Percentiles rank a stretch among this genome's conserved stretches.
These are phyloP conservation scores for Carterocephalus palaemon DNA, from an alignment of 2,888 invertebrate genomes.

Conservation along the genomic window DNA sequence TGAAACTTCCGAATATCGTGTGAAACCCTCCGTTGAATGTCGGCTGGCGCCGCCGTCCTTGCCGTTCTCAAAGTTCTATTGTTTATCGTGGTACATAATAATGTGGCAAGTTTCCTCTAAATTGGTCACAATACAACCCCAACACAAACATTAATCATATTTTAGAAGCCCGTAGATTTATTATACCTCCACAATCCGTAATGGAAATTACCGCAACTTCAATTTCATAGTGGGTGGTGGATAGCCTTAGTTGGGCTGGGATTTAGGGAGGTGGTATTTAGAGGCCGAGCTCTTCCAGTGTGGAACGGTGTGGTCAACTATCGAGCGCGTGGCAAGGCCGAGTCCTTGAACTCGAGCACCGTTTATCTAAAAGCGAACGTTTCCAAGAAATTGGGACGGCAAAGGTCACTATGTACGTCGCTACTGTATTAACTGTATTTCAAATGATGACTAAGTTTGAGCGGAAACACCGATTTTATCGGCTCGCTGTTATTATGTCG, in stretches of 20 bases:
- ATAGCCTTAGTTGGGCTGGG: conserved; percentile 1
- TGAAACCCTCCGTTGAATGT: conserved; percentile 21
- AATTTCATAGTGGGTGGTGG: conserved; percentile 5
- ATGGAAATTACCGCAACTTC: conserved; percentile 4
- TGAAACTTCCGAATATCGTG: conserved; percentile 19
- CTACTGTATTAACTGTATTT: no score
- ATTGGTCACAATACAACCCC: not conserved
- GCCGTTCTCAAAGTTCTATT: conserved; percentile 5
- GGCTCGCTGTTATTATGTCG: not conserved
- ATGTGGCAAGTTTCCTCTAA: not conserved
- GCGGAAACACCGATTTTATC: conserved; percentile 26
- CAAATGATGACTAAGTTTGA: conserved; percentile 25
- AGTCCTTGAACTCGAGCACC: conserved; percentile 88
- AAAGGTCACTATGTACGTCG: conserved; percentile 12
- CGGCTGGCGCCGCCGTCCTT: conserved; percentile 7
- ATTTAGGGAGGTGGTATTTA: conserved; percentile 2
- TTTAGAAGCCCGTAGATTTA: conserved; percentile 3
- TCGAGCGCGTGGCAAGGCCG: conserved; percentile 90
- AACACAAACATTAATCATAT: not conserved
- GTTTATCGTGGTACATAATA: conserved; percentile 1
- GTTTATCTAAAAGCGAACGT: conserved; percentile 63
- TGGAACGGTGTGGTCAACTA: conserved; percentile 62
- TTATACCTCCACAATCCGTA: no score
- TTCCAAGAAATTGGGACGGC: conserved; percentile 47
- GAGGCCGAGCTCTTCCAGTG: conserved; percentile 37